phyloP scores from a whole-genome alignment of 2,888 invertebrate genomes.

The Chorisops tibialis region DNA sequence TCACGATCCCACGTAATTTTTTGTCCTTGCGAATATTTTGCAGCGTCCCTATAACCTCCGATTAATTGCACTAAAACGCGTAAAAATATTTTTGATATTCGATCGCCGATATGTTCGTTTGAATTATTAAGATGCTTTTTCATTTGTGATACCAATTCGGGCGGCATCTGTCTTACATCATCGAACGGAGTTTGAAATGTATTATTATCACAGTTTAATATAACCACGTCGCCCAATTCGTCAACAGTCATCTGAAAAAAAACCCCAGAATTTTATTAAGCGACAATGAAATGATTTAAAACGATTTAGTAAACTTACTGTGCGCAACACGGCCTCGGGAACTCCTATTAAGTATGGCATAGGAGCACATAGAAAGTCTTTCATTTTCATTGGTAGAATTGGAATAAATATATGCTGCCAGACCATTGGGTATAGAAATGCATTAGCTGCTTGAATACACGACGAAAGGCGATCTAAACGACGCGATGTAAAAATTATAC shows the following conservation, averaged over 20 bases:
- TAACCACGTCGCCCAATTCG: conserved; percentile 91
- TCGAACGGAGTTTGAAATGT: conserved; percentile 82
- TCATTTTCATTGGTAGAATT: conserved; percentile 81
- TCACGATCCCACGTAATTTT: conserved; percentile 82
- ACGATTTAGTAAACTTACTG: conserved; percentile 51
- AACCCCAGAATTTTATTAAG: not conserved
- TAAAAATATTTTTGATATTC: conserved; percentile 89
- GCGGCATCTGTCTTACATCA: conserved; percentile 85
- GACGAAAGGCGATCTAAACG: conserved; percentile 87
- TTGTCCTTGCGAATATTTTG: conserved; percentile 69
- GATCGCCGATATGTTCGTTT: conserved; percentile 78
- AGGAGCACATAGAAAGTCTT: conserved; percentile 89
- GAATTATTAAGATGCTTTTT: conserved; percentile 50
- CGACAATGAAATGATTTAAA: conserved; percentile 16
- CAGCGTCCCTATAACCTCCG: conserved; percentile 89
- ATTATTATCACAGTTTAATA: conserved; percentile 90
- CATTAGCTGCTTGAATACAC: conserved; percentile 90
- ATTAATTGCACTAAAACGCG: conserved; percentile 85
- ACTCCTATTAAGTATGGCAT: conserved; percentile 98
- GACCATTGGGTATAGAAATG: conserved; percentile 94
- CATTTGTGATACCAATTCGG: conserved; percentile 72
- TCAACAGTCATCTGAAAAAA: conserved; percentile 58
- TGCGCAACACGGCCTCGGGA: conserved; percentile 72
- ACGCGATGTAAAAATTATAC: conserved; percentile 89
- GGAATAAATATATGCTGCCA: conserved; percentile 99